Percentiles rank a stretch among this genome's conserved stretches.
phyloP scores from a whole-genome alignment of 1,140 invertebrate species.

The Meteorus sp. region DNA sequence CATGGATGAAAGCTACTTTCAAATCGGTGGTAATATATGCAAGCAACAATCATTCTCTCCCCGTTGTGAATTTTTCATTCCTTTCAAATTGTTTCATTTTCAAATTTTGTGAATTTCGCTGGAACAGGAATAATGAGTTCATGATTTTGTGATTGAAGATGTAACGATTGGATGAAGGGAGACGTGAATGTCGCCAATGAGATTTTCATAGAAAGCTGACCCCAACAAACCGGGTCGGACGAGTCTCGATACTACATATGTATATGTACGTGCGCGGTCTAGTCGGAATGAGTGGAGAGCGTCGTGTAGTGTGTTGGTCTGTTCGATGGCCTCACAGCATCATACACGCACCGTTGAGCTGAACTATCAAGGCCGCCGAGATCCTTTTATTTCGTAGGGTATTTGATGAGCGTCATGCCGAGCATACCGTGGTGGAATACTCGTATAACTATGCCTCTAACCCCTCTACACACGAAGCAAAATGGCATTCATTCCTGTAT shows the following conservation, averaged over 20 bases:
- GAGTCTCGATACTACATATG: not conserved
- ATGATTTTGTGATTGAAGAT: not conserved
- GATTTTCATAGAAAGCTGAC: constrained; percentile 9
- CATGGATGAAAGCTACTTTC: too few relatives aligned
- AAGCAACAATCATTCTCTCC: too few relatives aligned
- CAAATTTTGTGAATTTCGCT: too few relatives aligned
- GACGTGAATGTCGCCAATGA: constrained; percentile 21
- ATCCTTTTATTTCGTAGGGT: constrained; percentile 46
- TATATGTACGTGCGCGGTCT: not conserved
- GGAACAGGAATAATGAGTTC: too few relatives aligned
- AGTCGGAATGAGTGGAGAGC: too few relatives aligned
- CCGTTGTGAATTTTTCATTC: too few relatives aligned
- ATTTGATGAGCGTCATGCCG: constrained; percentile 48
- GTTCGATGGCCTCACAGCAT: constrained; percentile 16
- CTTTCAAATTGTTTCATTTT: too few relatives aligned
- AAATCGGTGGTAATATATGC: too few relatives aligned
- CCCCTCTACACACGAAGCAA: too few relatives aligned
- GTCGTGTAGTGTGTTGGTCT: too few relatives aligned
- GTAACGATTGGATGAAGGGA: constrained; percentile 18
- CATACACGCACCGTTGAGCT: constrained; percentile 28
- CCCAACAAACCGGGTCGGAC: constrained; percentile 8
- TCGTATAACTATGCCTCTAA: too few relatives aligned
- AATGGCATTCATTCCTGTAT: too few relatives aligned
- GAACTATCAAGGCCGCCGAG: constrained; percentile 42
- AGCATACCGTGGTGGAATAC: constrained; percentile 45